Conservation (phyloP, 2,113 vertebrate species). For the Macroglossus sobrinus region DNA sequence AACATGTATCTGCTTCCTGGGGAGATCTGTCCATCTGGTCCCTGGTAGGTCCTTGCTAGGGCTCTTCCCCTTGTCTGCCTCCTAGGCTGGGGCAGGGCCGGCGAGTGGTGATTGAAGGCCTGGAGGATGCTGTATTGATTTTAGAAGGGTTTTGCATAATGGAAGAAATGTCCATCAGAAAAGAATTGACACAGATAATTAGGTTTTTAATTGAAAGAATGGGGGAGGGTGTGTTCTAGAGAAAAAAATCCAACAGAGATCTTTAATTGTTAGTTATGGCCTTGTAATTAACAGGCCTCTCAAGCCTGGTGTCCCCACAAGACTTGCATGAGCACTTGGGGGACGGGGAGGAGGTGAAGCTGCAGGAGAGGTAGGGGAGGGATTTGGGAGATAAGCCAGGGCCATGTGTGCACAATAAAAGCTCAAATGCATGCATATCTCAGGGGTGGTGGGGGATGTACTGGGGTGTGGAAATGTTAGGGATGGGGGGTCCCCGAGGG, state of each 20-base stretch:
- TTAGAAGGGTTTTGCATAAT: conserved; percentile 81
- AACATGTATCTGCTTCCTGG: background rate
- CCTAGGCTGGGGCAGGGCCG: background rate
- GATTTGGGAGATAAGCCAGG: no score
- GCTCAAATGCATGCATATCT: background rate
- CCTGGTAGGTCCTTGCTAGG: background rate
- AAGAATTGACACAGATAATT: conserved; percentile 91
- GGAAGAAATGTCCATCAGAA: conserved; percentile 87
- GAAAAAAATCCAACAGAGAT: conserved; percentile 65
- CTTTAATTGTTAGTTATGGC: conserved; percentile 74
- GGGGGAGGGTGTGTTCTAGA: conserved; percentile 71
- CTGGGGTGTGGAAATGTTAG: background rate
- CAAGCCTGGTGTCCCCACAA: background rate
- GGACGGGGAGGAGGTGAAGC: background rate
- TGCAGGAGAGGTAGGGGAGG: background rate
- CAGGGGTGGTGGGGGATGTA: background rate
- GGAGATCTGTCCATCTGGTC: background rate
- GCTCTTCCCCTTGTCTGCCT: background rate
- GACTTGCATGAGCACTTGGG: background rate
- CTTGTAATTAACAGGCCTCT: conserved; percentile 70
- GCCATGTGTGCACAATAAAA: background rate
- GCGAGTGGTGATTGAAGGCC: background rate
- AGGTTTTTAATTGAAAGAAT: conserved; percentile 88
- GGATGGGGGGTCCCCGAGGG: background rate
- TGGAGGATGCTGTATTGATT: conserved; percentile 70